Evolutionary conservation across 2,797 vertebrate genomes (phyloP).

Genomic region (Triplophysa yarkandensis): DNA sequence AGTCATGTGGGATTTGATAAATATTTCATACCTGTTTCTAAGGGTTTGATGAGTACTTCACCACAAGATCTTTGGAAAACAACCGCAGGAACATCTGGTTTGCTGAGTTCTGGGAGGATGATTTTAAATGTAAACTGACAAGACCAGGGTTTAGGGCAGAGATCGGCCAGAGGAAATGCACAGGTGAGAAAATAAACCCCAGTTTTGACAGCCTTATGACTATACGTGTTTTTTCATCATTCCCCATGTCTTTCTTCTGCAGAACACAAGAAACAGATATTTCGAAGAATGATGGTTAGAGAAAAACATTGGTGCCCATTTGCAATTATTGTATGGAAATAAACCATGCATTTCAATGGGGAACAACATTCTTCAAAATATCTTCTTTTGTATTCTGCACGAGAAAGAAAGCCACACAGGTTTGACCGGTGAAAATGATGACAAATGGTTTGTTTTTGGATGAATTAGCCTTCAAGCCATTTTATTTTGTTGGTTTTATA

Average conservation of each 20-base stretch:
- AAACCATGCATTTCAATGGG: too few species aligned
- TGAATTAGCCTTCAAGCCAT: too few species aligned
- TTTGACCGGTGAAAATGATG: too few species aligned
- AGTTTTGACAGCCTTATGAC: neutral
- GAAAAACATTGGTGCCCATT: too few species aligned
- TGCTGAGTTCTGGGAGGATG: conserved; percentile 93
- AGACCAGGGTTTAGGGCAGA: conserved; percentile 72
- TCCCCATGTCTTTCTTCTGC: too few species aligned
- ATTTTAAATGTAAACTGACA: conserved; percentile 89
- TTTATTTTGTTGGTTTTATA: neutral
- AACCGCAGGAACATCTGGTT: conserved; percentile 95
- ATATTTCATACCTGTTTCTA: neutral
- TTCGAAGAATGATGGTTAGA: too few species aligned
- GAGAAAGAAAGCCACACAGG: too few species aligned
- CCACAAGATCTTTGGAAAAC: conserved; percentile 87
- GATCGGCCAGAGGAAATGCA: conserved; percentile 77
- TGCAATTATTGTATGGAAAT: too few species aligned
- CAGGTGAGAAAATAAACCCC: conserved; percentile 72
- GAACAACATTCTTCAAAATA: too few species aligned
- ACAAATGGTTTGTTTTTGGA: too few species aligned
- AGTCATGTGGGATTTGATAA: neutral
- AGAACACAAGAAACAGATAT: too few species aligned
- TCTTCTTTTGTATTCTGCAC: too few species aligned
- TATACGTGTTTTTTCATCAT: neutral
- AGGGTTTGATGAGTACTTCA: conserved; percentile 92